Conservation (phyloP, 2,113 vertebrate genomes). For the Empidonax alnorum region DNA sequence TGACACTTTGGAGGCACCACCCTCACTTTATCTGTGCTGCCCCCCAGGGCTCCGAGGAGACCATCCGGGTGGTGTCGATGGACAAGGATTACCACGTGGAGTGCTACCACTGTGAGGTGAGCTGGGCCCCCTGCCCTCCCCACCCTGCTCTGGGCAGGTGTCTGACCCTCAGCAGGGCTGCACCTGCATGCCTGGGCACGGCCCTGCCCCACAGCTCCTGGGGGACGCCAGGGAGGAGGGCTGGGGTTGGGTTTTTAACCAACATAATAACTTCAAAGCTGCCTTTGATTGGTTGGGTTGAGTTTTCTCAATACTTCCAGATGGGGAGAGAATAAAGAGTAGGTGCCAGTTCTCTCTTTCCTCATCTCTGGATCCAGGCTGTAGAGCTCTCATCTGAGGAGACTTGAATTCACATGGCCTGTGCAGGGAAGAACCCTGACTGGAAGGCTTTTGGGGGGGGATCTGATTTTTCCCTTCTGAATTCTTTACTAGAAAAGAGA, state of each 20-base stretch:
- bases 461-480: neutral
- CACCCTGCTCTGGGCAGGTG: rapidly evolving
- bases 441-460: neutral
- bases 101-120: slow-evolving; percentile 97
- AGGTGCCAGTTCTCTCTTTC: neutral
- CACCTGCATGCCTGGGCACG: neutral
- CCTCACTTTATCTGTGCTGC: neutral
- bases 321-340: neutral
- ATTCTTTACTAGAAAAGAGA: neutral
- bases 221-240: too few species aligned
- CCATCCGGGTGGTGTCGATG: slow-evolving; percentile 97
- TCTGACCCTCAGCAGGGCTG: neutral
- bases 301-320: neutral
- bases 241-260: neutral
- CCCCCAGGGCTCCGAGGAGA: slow-evolving; percentile 92
- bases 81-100: slow-evolving; percentile 98
- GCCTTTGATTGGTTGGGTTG: neutral
- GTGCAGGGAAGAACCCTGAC: neutral
- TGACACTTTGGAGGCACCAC: neutral
- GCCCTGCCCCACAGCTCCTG: neutral
- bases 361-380: neutral
- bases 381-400: neutral
- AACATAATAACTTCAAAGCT: neutral
- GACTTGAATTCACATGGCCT: neutral
- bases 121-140: rapidly evolving